Evolutionary conservation across 2,797 vertebrate genomes (phyloP), one percentile per base, ranked within the genome.

Genomic region (Microctenopoma stevenorrisi): DNA sequence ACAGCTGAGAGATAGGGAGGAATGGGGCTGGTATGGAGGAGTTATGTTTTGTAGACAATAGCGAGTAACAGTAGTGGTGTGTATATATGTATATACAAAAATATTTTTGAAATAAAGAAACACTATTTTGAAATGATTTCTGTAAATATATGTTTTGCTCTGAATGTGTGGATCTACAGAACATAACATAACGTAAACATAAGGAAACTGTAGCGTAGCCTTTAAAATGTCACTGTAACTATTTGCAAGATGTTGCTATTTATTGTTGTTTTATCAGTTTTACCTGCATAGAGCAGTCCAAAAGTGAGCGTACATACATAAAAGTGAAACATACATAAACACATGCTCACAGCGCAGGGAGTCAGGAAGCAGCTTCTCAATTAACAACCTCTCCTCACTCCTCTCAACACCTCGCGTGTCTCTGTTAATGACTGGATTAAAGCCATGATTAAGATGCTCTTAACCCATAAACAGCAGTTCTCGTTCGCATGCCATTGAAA

Each of bases 401-500:
- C 95, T 96, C 95, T 95, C 94, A 89, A 96, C 95, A 94, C 95
- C 95, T 95, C 95, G 91, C 94, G 95, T 94, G 96, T 95, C 92
- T 95, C 92, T 80, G 90, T 93, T 97, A 96, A 96, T 97, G 96
- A 97, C 94, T 94, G 94, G 96, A 97, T 97, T 96, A 97, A 94
- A 94, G 87, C 93, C 93, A 94, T 95, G 94, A 95, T 95, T 93
- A 95, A 95, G 94, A 96, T 95, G 94, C 95, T 96, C 96, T 97
- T 97, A 96, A 96, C 96, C 96, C 95, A 93, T 93, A 94, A 95
- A 83, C 95, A 95, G 94, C 95, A 95, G 94, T 91, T 95, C 92
- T 89, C 91, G 93, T 96, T 96, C 96, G 95, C 94, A 95, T 94
- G 92, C 92, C 89, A 89, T 93, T 88, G 83, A 95, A 95, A 95